A percentile compares a stretch with the other conserved stretches of the same genome.
Conservation (phyloP, 2,113 vertebrate genomes). For the Ochotona princeps region DNA sequence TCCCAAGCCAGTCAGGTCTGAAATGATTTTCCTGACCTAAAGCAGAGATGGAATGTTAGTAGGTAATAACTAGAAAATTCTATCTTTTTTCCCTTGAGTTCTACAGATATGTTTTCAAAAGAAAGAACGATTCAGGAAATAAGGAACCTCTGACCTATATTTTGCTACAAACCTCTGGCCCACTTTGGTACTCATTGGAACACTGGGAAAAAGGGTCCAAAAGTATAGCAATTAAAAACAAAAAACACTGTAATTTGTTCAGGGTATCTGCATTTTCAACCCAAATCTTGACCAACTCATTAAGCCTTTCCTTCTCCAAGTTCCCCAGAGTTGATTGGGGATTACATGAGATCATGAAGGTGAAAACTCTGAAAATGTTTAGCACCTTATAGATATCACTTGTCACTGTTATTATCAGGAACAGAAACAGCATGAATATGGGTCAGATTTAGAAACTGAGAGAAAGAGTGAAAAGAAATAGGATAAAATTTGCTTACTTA, state of each 20-base stretch:
- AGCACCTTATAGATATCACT: not conserved
- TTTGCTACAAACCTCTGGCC: not conserved
- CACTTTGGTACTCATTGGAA: not conserved
- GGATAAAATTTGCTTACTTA: not conserved
- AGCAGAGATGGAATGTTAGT: not conserved
- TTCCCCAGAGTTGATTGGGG: not conserved
- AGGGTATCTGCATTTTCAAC: not conserved
- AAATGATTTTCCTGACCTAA: not conserved
- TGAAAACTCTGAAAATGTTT: not conserved
- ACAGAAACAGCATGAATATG: not conserved
- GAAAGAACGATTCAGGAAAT: not conserved
- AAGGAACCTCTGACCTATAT: not conserved
- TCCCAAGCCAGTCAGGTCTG: not conserved
- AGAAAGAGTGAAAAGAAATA: not conserved
- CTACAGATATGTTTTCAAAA: not conserved
- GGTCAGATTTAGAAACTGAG: constrained; percentile 30
- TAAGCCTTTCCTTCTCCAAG: not conserved
- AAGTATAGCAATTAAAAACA: not conserved
- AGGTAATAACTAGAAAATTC: not conserved
- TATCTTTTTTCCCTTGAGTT: not conserved
- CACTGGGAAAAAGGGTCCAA: not conserved
- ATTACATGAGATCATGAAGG: constrained; percentile 19
- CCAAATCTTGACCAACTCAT: not conserved
- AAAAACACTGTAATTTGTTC: not conserved
- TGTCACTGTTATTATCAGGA: not conserved